phyloP scores from a whole-genome alignment of 2,113 vertebrate genomes.

The Aramus guarauna region DNA sequence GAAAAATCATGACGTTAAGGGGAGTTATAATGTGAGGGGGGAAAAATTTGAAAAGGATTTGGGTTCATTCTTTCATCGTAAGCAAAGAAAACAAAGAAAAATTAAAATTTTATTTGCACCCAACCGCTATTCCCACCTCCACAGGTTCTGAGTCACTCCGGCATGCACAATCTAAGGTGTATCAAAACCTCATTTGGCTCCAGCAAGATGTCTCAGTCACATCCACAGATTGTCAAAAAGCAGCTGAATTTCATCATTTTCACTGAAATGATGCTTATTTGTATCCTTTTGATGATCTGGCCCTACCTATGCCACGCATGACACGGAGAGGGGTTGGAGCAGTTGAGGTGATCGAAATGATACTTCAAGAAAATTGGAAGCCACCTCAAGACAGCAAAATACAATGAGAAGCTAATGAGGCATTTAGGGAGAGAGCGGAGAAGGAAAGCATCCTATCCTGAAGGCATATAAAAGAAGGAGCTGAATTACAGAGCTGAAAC shows the following conservation, averaged over 20 bases:
- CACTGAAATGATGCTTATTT: background rate
- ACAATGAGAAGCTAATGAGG: background rate
- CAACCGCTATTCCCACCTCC: background rate
- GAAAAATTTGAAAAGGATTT: background rate
- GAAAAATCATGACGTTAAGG: background rate
- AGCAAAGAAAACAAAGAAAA: background rate
- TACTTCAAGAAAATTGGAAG: background rate
- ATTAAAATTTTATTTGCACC: background rate
- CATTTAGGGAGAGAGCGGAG: background rate
- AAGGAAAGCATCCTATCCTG: background rate
- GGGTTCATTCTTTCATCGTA: background rate
- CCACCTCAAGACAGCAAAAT: background rate
- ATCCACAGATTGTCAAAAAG: background rate
- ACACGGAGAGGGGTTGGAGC: background rate
- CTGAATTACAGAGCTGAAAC: background rate
- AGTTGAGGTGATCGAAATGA: background rate
- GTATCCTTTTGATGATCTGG: background rate
- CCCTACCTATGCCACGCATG: background rate
- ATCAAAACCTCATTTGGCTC: background rate
- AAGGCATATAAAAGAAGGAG: background rate
- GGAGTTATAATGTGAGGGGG: background rate
- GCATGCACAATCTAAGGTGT: background rate
- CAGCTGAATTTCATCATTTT: background rate
- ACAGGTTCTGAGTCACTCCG: slow-evolving; percentile 6
- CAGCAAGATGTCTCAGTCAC: background rate